A percentile compares a stretch with the other conserved stretches of the same genome.
phyloP scores from a whole-genome alignment of 2,888 invertebrate species.

The Drosophila paranaensis region DNA sequence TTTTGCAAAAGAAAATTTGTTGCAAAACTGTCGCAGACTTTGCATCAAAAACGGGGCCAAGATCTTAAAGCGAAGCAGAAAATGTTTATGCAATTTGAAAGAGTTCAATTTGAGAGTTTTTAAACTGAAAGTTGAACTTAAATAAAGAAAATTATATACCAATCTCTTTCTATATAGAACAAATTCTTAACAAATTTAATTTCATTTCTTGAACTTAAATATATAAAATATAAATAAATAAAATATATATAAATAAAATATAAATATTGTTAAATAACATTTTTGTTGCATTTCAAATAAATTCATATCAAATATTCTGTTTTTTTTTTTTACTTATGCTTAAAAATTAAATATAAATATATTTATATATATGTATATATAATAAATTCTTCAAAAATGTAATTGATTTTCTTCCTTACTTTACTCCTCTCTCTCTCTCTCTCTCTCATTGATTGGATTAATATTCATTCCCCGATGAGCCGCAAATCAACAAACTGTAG shows the following conservation, averaged over 20 bases:
- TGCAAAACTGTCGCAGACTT: slow-evolving; percentile 48
- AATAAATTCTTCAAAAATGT: background rate
- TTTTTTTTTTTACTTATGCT: too few species aligned
- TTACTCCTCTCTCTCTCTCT: too few species aligned
- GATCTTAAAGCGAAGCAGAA: background rate
- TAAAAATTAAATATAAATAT: too few species aligned
- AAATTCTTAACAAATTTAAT: background rate
- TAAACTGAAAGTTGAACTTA: background rate
- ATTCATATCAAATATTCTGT: too few species aligned
- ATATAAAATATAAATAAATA: too few species aligned
- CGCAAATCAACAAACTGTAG: background rate
- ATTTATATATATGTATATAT: too few species aligned
- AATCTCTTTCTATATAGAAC: background rate
- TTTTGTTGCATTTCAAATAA: too few species aligned
- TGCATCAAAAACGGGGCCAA: slow-evolving; percentile 7
- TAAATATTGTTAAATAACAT: too few species aligned
- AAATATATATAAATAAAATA: too few species aligned
- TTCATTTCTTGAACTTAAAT: too few species aligned
- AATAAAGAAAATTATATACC: background rate
- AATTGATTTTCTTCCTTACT: background rate
- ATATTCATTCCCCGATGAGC: background rate
- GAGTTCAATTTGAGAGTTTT: background rate
- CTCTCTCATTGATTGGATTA: background rate
- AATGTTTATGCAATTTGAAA: background rate
- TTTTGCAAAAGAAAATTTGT: slow-evolving; percentile 39